These are phyloP conservation scores for Epinotia brunnichana DNA, from an alignment of 2,888 invertebrate genomes.

Conservation along the genomic window DNA sequence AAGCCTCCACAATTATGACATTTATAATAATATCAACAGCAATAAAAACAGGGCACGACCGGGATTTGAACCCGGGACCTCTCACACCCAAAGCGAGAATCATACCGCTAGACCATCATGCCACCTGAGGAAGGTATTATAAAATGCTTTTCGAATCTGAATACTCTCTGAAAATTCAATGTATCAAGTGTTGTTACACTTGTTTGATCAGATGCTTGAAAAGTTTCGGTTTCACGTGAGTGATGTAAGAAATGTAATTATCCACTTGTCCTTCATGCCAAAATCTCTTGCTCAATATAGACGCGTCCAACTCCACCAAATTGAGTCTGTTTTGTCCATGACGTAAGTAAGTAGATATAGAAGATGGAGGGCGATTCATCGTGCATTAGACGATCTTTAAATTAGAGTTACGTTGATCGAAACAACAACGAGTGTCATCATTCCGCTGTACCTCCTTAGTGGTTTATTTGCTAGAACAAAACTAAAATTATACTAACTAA, in stretches of 20 bases:
- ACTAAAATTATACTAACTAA: not conserved
- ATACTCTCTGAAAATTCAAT: not conserved
- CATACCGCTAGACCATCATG: slow-evolving; percentile 77
- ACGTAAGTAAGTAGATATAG: too few relatives aligned
- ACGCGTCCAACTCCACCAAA: too few relatives aligned
- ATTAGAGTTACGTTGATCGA: not conserved
- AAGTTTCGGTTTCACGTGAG: not conserved
- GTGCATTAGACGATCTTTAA: not conserved
- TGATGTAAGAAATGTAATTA: not conserved
- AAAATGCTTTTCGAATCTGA: not conserved
- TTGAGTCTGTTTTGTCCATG: too few relatives aligned
- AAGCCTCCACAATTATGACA: too few relatives aligned
- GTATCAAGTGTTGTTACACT: not conserved
- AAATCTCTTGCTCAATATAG: not conserved
- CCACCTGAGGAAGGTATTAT: slow-evolving; percentile 47
- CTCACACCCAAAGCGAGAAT: slow-evolving; percentile 73
- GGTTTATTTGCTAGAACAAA: not conserved
- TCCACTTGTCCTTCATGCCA: not conserved
- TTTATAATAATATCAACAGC: too few relatives aligned
- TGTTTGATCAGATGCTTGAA: slow-evolving; percentile 14
- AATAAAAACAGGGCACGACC: not conserved
- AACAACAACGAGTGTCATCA: not conserved
- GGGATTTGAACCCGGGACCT: slow-evolving; percentile 49
- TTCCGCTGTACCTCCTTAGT: too few relatives aligned
- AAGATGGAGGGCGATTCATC: too few relatives aligned